Percentiles rank a stretch among this genome's conserved stretches.
phyloP scores from a whole-genome alignment of 2,888 invertebrate species.

The Liodrosophila aerea region DNA sequence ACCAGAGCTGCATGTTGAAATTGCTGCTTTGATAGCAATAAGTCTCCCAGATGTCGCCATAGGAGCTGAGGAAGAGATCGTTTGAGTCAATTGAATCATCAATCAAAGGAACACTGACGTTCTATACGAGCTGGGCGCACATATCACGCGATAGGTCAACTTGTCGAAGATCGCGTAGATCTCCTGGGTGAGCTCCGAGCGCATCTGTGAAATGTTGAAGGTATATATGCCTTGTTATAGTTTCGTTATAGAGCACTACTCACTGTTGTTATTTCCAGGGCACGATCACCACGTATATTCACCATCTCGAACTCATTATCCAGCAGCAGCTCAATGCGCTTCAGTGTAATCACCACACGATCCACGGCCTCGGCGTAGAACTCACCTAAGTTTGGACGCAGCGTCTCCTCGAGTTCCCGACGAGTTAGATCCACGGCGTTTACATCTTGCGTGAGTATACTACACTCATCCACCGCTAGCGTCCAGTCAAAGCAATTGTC shows the following conservation, averaged over 20 bases:
- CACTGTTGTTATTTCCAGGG: slow-evolving; percentile 41
- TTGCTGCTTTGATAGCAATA: slow-evolving; percentile 60
- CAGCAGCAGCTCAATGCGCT: slow-evolving; percentile 39
- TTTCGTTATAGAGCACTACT: too few relatives aligned
- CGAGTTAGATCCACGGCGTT: slow-evolving; percentile 61
- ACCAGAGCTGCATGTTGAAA: slow-evolving; percentile 75
- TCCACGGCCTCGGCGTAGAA: slow-evolving; percentile 59
- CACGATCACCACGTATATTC: slow-evolving; percentile 4
- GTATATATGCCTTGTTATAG: too few relatives aligned
- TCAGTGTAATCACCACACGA: slow-evolving; percentile 30
- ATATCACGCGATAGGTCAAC: slow-evolving; percentile 51
- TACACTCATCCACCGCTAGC: slow-evolving; percentile 66
- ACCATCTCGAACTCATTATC: slow-evolving; percentile 28
- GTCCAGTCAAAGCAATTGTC: slow-evolving; percentile 59
- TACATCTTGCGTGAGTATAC: slow-evolving; percentile 69
- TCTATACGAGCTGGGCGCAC: slow-evolving; percentile 37
- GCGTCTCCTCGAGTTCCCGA: slow-evolving; percentile 21
- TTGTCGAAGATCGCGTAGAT: slow-evolving; percentile 50
- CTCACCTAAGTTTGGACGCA: slow-evolving; percentile 54
- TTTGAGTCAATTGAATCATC: too few relatives aligned
- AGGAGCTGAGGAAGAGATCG: slow-evolving; percentile 10
- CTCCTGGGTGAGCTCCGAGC: slow-evolving; percentile 35
- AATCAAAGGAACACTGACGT: slow-evolving; percentile 51
- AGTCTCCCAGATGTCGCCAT: slow-evolving; percentile 48
- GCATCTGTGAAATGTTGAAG: too few relatives aligned